These are phyloP conservation scores for Mesodorylaimus sp. DNA, from an alignment of 2,888 invertebrate species.

Conservation along the genomic window DNA sequence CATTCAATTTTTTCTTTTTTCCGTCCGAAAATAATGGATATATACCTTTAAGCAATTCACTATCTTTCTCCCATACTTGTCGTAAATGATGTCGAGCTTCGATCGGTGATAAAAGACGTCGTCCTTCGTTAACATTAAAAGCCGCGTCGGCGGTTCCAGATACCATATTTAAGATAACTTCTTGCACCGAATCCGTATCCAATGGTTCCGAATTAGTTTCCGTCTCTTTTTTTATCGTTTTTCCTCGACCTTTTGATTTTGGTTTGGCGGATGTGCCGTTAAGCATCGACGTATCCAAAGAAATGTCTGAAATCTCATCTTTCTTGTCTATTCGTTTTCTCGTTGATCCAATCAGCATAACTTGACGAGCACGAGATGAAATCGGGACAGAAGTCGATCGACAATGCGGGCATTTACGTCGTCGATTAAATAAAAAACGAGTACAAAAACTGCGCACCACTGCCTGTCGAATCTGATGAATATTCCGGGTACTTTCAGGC, in stretches of 20 bases:
- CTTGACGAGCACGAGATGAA: background rate
- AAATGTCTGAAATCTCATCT: background rate
- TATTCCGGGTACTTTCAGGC: background rate
- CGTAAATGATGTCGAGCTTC: constrained; percentile 44
- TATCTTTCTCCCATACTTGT: constrained; percentile 51
- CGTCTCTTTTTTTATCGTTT: no score
- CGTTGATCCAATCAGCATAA: background rate
- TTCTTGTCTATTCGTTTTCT: background rate
- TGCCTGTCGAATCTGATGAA: background rate
- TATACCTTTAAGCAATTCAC: constrained; percentile 48
- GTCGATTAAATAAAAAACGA: constrained; percentile 1
- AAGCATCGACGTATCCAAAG: background rate
- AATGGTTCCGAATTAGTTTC: background rate
- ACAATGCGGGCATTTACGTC: constrained; percentile 5
- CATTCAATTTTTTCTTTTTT: background rate
- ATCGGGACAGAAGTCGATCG: background rate
- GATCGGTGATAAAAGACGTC: constrained; percentile 26
- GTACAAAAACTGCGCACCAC: background rate
- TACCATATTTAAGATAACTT: background rate
- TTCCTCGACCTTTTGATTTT: background rate
- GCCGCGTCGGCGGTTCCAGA: background rate
- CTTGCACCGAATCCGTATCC: background rate
- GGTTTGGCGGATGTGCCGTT: background rate
- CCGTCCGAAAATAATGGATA: constrained; percentile 22
- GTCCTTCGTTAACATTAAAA: no score